Percentiles rank a stretch among this genome's conserved stretches.
These are phyloP conservation scores for Epinephelus coioides DNA, from an alignment of 2,797 vertebrate species.

Conservation along the genomic window DNA sequence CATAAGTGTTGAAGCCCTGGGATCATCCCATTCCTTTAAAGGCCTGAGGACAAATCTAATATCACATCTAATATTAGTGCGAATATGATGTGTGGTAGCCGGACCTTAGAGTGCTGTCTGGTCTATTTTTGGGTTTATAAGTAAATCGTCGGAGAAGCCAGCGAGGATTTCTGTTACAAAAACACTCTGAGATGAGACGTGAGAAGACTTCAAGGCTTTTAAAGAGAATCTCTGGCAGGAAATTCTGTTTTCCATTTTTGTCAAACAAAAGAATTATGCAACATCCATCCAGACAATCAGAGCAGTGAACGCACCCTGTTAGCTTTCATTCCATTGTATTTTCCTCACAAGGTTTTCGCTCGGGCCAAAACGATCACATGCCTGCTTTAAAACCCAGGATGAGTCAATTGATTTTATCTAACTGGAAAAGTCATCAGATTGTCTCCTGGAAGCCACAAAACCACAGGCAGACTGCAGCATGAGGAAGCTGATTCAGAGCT, in stretches of 20 bases:
- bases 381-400: constrained; percentile 46
- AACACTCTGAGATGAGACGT: constrained; percentile 45
- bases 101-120: constrained; percentile 57
- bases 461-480: constrained; percentile 27
- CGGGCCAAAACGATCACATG: constrained; percentile 23
- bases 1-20: background rate
- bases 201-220: constrained; percentile 47
- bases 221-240: constrained; percentile 47
- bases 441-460: constrained; percentile 43
- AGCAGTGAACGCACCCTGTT: constrained; percentile 2
- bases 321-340: constrained; percentile 20
- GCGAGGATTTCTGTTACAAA: constrained; percentile 66
- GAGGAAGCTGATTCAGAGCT: constrained; percentile 49
- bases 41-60: constrained; percentile 51
- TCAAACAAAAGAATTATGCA: constrained; percentile 28
- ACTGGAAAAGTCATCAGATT: constrained; percentile 56
- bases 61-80: constrained; percentile 57
- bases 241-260: constrained; percentile 34
- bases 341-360: background rate
- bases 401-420: constrained; percentile 58
- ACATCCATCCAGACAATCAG: constrained; percentile 17
- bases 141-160: constrained; percentile 48
- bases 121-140: constrained; percentile 66
- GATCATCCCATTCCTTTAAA: constrained; percentile 32
- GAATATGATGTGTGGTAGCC: constrained; percentile 57